These are phyloP conservation scores for Cephus pygmeus DNA, from an alignment of 2,888 invertebrate genomes.

Conservation along the genomic window DNA sequence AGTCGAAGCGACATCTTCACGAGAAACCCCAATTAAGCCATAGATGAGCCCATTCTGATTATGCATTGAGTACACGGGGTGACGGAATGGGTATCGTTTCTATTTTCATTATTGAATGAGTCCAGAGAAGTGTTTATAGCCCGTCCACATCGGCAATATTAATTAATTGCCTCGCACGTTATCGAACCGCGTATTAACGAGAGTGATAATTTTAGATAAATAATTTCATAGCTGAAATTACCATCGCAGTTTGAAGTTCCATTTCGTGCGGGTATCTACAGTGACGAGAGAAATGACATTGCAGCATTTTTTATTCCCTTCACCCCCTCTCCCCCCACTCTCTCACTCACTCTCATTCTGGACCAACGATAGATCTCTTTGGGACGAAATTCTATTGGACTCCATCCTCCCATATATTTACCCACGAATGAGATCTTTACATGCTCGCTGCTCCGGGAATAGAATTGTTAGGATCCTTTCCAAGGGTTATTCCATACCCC, in stretches of 20 bases:
- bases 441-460: neutral
- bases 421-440: neutral
- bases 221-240: neutral
- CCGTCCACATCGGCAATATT: neutral
- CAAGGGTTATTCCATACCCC: neutral
- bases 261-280: neutral
- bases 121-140: neutral
- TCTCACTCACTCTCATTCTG: neutral
- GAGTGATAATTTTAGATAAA: neutral
- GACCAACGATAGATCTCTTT: neutral
- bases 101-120: neutral
- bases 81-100: slow-evolving; percentile 3
- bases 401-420: neutral
- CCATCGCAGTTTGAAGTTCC: neutral
- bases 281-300: neutral
- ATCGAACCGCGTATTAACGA: neutral
- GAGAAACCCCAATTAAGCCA: neutral
- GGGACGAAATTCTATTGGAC: neutral
- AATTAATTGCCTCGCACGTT: neutral
- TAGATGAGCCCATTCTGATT: neutral
- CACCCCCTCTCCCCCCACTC: neutral
- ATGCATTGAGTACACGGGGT: slow-evolving; percentile 6
- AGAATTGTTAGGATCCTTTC: neutral
- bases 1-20: neutral
- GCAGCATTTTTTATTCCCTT: neutral